Evolutionary conservation across 2,113 vertebrate genomes (phyloP), one percentile per base, ranked within the genome.

Genomic region (Alosa alosa): DNA sequence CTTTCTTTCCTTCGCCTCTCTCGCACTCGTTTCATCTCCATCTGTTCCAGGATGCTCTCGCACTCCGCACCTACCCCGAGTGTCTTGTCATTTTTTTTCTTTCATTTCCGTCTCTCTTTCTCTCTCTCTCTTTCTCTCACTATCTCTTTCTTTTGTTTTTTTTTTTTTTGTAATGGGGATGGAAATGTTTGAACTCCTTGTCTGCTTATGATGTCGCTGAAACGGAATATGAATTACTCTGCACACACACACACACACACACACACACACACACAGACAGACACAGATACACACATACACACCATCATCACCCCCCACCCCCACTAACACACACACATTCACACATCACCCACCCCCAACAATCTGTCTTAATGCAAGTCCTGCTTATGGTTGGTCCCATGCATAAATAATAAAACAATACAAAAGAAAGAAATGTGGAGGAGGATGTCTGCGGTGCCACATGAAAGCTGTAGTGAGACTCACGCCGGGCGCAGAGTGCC

Each of bases 361-460:
- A 72, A 86, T 94, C 91, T 92, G 92, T 93, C 89, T 91, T 92
- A 93, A 93, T 91, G 90, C 92, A 90, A 90, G 85, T 85, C 83
- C 91, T 93, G 88, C 94, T 93, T 92, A 94, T 93, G 92, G 91
- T 86, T 91, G 89, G 91, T 89, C 91, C 92, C 83, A 84, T 93
- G 91, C 94, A 95, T 94, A 92, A 94, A 95, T 94, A 94, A 95
- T 94, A 93, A 94, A 95, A 94, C 92, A 94, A 94, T 93, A 95
- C 94, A 94, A 95, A 95, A 94, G 93, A 93, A 90, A 86, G 41
- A 72, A 82, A 72, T 87, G 84, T 84, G 81, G 84, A 87, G 91
- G 92, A 92, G 91, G 91, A 87, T 84, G 88, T 85, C 90, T 92
- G 90, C 89, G 87, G 91, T 91, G 91, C 89, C 90, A 91, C 93